Percentiles rank a stretch among this genome's conserved stretches.
Evolutionary conservation across 2,888 invertebrate genomes (phyloP).

Genomic region (Drosophila mimica): DNA sequence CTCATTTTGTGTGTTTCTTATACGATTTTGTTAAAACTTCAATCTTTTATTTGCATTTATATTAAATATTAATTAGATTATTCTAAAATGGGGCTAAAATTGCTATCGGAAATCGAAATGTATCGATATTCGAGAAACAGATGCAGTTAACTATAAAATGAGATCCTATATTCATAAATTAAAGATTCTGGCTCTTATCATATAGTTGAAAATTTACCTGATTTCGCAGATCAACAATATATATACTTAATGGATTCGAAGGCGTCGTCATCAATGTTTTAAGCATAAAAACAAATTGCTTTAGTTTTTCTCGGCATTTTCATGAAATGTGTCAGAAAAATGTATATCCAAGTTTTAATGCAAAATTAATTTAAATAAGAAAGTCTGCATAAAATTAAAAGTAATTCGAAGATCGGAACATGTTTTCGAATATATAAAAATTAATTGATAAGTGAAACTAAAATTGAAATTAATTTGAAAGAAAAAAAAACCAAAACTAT

Average conservation of each 20-base stretch:
- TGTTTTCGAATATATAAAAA: too few species aligned
- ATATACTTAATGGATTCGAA: neutral
- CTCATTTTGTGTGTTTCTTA: neutral
- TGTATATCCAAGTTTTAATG: neutral
- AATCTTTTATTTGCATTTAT: neutral
- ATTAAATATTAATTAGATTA: neutral
- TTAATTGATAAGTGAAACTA: too few species aligned
- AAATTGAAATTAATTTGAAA: rapidly evolving
- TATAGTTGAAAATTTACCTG: rapidly evolving
- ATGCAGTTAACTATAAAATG: too few species aligned
- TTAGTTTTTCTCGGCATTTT: neutral
- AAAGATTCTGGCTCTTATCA: neutral
- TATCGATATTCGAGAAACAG: neutral
- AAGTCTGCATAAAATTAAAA: too few species aligned
- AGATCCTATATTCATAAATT: neutral
- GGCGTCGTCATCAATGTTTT: rapidly evolving
- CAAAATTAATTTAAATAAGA: too few species aligned
- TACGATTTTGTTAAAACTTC: neutral
- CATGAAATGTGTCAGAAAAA: too few species aligned
- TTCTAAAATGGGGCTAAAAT: neutral
- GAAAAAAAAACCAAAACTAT: neutral
- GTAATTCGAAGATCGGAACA: too few species aligned
- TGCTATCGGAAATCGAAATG: neutral
- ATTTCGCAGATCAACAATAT: neutral
- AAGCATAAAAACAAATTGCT: neutral